Conservation (phyloP, 2,888 invertebrate species). For the Lordiphosa andalusiaca region DNA sequence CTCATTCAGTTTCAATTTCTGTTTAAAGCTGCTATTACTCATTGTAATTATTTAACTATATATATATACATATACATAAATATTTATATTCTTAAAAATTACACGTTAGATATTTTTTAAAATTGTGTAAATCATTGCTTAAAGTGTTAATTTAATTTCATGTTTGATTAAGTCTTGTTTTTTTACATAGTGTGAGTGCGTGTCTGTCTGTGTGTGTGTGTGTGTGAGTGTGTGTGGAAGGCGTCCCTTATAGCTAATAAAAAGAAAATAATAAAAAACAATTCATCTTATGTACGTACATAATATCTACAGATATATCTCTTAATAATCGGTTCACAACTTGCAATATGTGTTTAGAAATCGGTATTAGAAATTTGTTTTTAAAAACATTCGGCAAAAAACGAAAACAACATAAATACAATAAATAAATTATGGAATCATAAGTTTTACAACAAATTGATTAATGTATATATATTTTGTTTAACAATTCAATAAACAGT, state of each 20-base stretch:
- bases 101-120: conserved; percentile 34
- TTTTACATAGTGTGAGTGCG: not conserved
- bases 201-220: too few relatives aligned
- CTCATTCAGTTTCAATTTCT: conserved; percentile 18
- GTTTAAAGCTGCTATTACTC: conserved; percentile 29
- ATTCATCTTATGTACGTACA: not conserved
- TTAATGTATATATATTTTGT: conserved; percentile 30
- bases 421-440: conserved; percentile 20
- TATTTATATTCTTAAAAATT: conserved; percentile 2
- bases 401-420: conserved; percentile 22
- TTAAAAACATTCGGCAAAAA: conserved; percentile 27
- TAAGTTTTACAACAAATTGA: conserved; percentile 24
- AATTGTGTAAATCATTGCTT: conserved; percentile 40
- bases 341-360: conserved; percentile 64
- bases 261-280: conserved; percentile 13
- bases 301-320: conserved; percentile 41
- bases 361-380: conserved; percentile 46
- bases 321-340: conserved; percentile 32
- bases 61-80: conserved; percentile 12
- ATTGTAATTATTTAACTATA: conserved; percentile 56
- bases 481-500: conserved; percentile 40
- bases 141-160: conserved; percentile 57
- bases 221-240: conserved; percentile 3
- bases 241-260: conserved; percentile 29
- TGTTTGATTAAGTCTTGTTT: conserved; percentile 32